Conservation (phyloP, 2,113 vertebrate genomes). For the Ophiodon elongatus region DNA sequence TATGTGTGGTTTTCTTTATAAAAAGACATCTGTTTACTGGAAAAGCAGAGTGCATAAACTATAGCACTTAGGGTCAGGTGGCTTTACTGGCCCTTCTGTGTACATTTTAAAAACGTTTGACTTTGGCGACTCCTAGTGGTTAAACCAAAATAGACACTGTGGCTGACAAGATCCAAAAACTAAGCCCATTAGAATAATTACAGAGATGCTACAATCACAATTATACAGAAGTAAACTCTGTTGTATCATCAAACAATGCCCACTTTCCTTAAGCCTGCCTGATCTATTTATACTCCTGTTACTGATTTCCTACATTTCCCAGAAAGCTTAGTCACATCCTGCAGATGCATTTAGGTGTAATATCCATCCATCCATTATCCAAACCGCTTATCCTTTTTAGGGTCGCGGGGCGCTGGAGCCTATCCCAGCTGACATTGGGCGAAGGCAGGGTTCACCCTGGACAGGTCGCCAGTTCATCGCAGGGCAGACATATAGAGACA, state of each 20-base stretch:
- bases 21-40: constrained; percentile 5
- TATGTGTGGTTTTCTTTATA: background rate
- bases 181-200: background rate
- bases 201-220: background rate
- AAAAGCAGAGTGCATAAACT: constrained; percentile 11
- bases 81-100: background rate
- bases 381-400: too few relatives aligned
- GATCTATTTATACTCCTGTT: background rate
- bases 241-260: background rate
- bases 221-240: background rate
- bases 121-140: constrained; percentile 18
- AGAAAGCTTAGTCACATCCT: background rate
- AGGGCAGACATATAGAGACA: too few relatives aligned
- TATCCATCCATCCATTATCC: too few relatives aligned
- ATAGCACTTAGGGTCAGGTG: background rate
- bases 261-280: background rate
- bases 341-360: constrained; percentile 5
- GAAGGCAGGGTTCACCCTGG: too few relatives aligned
- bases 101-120: background rate
- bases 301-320: constrained; percentile 11
- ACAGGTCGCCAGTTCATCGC: too few relatives aligned
- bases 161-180: background rate
- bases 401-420: too few relatives aligned
- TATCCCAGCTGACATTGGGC: too few relatives aligned
- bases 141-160: background rate